Evolutionary conservation across 2,113 vertebrate species (phyloP), one percentile per base, ranked within the genome.

Genomic region (Clupea harengus): DNA sequence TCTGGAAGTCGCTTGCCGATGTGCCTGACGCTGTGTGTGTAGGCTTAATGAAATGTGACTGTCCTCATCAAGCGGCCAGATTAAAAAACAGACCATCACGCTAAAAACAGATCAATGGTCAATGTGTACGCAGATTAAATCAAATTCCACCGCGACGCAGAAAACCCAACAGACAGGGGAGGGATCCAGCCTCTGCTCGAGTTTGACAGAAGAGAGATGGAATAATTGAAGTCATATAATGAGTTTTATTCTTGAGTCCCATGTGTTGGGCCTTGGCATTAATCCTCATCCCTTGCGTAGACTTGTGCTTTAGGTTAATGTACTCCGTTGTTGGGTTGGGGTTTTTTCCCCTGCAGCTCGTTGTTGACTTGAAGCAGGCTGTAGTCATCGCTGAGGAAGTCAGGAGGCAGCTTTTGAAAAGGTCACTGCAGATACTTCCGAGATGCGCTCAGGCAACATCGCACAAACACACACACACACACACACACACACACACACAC

Each of bases 21-120:
- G 64, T 11, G 64, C n/a, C 64, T 32, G 64, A 28, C 64, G 64
- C 64, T 15, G 52, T 72, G 64, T 64, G 57, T 72, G 64, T 72
- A 11, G 64, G 64, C 64, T 72, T 72, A 72, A 72, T 72, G 64
- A 72, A 72, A 72, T 72, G 64, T 72, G 64, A 72, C 64, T 72
- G 64, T 72, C 64, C 64, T 72, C 64, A 72, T 72, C 64, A 72
- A 72, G 64, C 64, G 64, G 6, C 64, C 64, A 72, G 64, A 72
- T 72, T 72, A 72, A 72, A 72, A 72, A 72, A 72, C 64, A 72
- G 64, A 72, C 64, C 64, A 72, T 72, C 8, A 1, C 64, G 64
- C 64, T 72, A 72, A 72, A 72, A 72, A 72, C 64, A 72, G 64
- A 72, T 72, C 64, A 72, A 72, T 72, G 64, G 64, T 72, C 64